A percentile compares a stretch with the other conserved stretches of the same genome.
phyloP scores from a whole-genome alignment of 2,797 vertebrate species.

The Antrozous pallidus region DNA sequence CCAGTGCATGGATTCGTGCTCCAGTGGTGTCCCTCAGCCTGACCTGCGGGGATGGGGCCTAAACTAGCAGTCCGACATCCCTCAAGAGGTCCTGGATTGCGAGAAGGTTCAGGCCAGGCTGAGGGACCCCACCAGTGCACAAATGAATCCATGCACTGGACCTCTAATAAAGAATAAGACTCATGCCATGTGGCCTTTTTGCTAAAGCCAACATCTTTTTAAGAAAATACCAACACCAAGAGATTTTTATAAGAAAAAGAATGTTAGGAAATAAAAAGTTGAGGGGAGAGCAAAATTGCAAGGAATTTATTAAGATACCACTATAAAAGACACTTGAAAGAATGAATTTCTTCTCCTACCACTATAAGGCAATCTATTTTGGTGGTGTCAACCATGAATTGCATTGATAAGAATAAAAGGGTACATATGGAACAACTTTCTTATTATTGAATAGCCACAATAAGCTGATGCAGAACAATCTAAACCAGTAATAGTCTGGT shows the following conservation, averaged over 20 bases:
- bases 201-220: background rate
- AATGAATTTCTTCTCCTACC: conserved; percentile 55
- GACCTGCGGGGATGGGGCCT: too few species aligned
- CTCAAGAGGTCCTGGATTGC: too few species aligned
- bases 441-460: conserved; percentile 6
- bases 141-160: too few species aligned
- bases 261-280: conserved; percentile 57
- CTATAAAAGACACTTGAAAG: conserved; percentile 64
- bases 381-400: conserved; percentile 29
- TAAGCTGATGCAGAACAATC: background rate
- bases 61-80: too few species aligned
- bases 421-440: background rate
- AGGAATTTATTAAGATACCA: conserved; percentile 71
- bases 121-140: too few species aligned
- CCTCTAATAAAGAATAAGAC: conserved; percentile 6
- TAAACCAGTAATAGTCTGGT: conserved; percentile 2
- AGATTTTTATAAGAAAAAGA: conserved; percentile 37
- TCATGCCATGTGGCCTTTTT: background rate
- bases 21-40: too few species aligned
- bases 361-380: conserved; percentile 47
- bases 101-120: too few species aligned
- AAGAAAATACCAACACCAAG: conserved; percentile 46
- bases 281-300: conserved; percentile 49
- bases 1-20: too few species aligned
- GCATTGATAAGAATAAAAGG: background rate